Percentiles rank a stretch among this genome's conserved stretches.
Evolutionary conservation across 2,797 vertebrate species (phyloP).

Genomic region (Rhincodon typus): DNA sequence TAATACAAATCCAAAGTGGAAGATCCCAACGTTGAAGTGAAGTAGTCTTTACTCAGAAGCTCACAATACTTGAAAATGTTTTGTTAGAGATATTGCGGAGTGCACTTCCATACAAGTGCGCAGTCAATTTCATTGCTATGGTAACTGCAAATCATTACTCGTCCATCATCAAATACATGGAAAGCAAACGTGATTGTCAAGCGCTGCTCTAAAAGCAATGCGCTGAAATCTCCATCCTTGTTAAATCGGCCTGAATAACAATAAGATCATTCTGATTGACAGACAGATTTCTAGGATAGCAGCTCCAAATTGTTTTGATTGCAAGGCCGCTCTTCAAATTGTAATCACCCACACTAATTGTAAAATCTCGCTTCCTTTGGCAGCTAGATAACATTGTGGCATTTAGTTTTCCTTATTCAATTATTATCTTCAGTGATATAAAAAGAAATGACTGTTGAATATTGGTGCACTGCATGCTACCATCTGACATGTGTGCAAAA

Average conservation of each 20-base stretch:
- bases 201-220: neutral
- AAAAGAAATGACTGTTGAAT: neutral
- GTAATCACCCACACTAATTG: neutral
- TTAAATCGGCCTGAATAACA: neutral
- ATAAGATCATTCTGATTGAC: neutral
- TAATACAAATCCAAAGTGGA: neutral
- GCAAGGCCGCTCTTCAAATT: neutral
- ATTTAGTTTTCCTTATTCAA: neutral
- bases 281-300: neutral
- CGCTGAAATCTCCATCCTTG: neutral
- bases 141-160: neutral
- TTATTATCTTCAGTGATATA: neutral
- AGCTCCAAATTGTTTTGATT: neutral
- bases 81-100: neutral
- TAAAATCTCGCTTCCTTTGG: neutral
- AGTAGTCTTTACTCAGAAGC: neutral
- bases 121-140: slow-evolving; percentile 19
- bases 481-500: neutral
- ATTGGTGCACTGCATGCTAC: neutral
- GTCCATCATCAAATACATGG: slow-evolving; percentile 22
- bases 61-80: neutral
- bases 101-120: neutral
- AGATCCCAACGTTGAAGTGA: neutral
- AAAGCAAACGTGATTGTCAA: neutral
- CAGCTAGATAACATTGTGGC: neutral